Conservation (phyloP, 2,113 vertebrate genomes). For the Pedionomus torquatus region DNA sequence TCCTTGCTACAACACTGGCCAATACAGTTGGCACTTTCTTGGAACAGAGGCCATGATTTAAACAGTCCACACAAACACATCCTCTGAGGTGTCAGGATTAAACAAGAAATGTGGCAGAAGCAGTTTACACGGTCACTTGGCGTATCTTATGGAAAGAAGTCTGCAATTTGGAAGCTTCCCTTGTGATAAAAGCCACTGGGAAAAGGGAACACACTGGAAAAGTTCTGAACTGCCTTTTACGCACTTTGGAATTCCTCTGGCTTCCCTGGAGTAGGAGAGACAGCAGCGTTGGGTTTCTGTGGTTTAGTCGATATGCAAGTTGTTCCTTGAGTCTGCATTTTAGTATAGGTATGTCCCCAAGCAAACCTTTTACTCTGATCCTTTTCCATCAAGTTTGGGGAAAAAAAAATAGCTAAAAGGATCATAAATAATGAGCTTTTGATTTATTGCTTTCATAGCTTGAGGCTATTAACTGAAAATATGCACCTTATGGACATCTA, state of each 20-base stretch:
- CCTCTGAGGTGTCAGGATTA: not conserved
- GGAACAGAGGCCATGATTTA: not conserved
- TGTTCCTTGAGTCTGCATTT: not conserved
- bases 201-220: not conserved
- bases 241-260: not conserved
- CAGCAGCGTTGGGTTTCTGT: not conserved
- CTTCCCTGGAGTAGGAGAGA: not conserved
- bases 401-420: not conserved
- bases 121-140: not conserved
- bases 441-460: slow-evolving; percentile 62
- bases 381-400: not conserved
- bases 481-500: slow-evolving; percentile 49
- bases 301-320: not conserved
- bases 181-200: not conserved
- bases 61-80: not conserved
- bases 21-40: not conserved
- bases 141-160: not conserved
- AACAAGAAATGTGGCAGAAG: not conserved
- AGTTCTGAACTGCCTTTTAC: not conserved
- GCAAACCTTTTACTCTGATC: slow-evolving; percentile 36
- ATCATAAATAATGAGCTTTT: slow-evolving; percentile 53
- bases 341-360: not conserved
- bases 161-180: not conserved
- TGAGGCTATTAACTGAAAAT: slow-evolving; percentile 55
- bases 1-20: not conserved